Percentiles rank a stretch among this genome's conserved stretches.
These are phyloP conservation scores for Podarcis muralis DNA, from an alignment of 2,113 vertebrate species.

Conservation along the genomic window DNA sequence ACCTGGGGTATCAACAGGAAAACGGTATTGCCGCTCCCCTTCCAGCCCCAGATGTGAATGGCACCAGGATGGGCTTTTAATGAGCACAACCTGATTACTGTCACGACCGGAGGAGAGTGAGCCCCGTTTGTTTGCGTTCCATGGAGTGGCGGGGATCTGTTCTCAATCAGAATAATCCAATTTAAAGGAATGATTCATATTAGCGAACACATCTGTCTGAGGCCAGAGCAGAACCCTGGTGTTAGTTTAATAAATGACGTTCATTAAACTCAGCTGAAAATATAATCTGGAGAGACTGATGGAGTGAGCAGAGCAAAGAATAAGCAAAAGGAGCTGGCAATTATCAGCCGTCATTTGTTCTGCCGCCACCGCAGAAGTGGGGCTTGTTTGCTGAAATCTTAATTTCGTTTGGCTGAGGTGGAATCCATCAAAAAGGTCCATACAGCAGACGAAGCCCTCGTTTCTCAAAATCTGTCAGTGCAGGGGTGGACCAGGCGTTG, in stretches of 20 bases:
- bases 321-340: constrained; percentile 74
- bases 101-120: constrained; percentile 60
- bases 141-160: constrained; percentile 54
- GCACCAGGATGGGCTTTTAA: constrained; percentile 60
- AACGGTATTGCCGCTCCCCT: constrained; percentile 34
- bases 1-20: fast-evolving
- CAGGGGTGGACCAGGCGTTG: background rate
- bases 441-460: constrained; percentile 51
- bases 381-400: constrained; percentile 76
- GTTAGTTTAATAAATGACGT: constrained; percentile 78
- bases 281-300: constrained; percentile 78
- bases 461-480: constrained; percentile 41
- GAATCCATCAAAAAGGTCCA: constrained; percentile 67
- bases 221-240: constrained; percentile 72
- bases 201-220: constrained; percentile 77
- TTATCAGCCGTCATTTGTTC: constrained; percentile 75
- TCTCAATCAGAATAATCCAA: constrained; percentile 78
- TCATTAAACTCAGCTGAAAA: constrained; percentile 80
- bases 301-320: constrained; percentile 74
- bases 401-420: constrained; percentile 71
- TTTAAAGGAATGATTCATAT: constrained; percentile 78
- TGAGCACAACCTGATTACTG: constrained; percentile 40
- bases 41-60: constrained; percentile 41
- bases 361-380: constrained; percentile 50
- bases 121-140: constrained; percentile 63